phyloP scores from a whole-genome alignment of 2,113 vertebrate genomes.

The Holacanthus passer region DNA sequence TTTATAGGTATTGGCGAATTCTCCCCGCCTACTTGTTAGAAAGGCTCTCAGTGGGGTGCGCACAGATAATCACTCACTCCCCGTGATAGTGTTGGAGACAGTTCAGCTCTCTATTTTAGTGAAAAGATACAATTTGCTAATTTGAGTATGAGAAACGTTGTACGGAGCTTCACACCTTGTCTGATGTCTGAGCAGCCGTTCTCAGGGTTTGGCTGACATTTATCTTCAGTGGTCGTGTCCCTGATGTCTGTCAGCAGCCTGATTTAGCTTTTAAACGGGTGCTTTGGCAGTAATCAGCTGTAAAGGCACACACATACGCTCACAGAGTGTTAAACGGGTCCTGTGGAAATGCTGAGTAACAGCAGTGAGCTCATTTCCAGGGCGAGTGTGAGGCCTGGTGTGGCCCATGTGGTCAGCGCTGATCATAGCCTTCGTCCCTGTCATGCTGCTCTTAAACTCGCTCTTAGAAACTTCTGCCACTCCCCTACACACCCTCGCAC shows the following conservation, averaged over 20 bases:
- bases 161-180: not conserved
- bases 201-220: conserved; percentile 10
- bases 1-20: conserved; percentile 53
- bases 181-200: not conserved
- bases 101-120: conserved; percentile 34
- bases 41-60: conserved; percentile 40
- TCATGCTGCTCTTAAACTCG: conserved; percentile 41
- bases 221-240: not conserved
- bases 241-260: conserved; percentile 17
- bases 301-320: not conserved
- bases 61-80: conserved; percentile 30
- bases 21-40: conserved; percentile 50
- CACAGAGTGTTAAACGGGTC: conserved; percentile 12
- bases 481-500: conserved; percentile 66
- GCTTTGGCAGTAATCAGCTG: conserved; percentile 10
- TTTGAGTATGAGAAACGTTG: conserved; percentile 5
- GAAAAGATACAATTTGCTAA: conserved; percentile 1
- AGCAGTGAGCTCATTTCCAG: conserved; percentile 59
- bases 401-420: conserved; percentile 62
- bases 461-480: conserved; percentile 46
- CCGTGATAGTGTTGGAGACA: conserved; percentile 33
- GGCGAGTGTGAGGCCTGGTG: conserved; percentile 43
- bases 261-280: conserved; percentile 23
- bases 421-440: conserved; percentile 58
- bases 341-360: conserved; percentile 76